A percentile compares a stretch with the other conserved stretches of the same genome.
Evolutionary conservation across 2,113 vertebrate species (phyloP).

Genomic region (cattle (Bos taurus)): ARS-UCD2.0 NC_037334.1:101071001-101071500

Average conservation of each 20-base stretch:
- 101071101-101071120: neutral
- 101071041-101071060: neutral
- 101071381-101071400: neutral
- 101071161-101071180: neutral
- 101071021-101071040: neutral
- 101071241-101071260: neutral
- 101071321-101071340: neutral
- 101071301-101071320: neutral
- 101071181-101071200: neutral
- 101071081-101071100: neutral
- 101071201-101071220: neutral
- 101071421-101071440: neutral
- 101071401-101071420: neutral
- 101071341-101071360: neutral
- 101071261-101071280: neutral
- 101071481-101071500: neutral
- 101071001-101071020: neutral
- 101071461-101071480: neutral
- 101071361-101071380: neutral
- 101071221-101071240: neutral
- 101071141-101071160: neutral
- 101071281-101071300: neutral
- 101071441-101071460: neutral
- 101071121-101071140: neutral
- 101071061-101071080: neutral